Evolutionary conservation across 2,888 invertebrate species (phyloP), one percentile per base, ranked within the genome.

Genomic region (Cheilosia vulpina): DNA sequence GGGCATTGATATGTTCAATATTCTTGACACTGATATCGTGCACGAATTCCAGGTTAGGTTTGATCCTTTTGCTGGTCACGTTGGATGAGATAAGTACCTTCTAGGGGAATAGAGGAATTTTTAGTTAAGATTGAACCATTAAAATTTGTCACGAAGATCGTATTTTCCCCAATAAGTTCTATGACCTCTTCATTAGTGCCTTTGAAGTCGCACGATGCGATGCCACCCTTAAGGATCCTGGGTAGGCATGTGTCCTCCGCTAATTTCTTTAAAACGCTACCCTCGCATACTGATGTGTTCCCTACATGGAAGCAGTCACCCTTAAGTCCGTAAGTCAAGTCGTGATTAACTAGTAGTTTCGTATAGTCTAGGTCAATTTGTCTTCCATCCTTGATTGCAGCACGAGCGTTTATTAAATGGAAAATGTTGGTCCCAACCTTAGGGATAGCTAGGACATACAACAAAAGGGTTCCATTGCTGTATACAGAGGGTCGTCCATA

Each of bases 61-160:
- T 52, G 7, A 4, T 24, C 9, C 65, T 50, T 11, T 66, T 38
- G 50, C 21, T 66, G 38, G 65, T 66, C 41, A 66, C 65, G n/a
- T 31, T 31, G 27, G 27, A 31, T 31, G 50, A 24, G 55, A 11
- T 55, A 55, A 17, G 55, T 34, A 34, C 55, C 55, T 55, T 55
- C 34, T 34, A 34, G 34, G 34, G 55, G 34, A 34, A 55, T 55
- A 55, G 34, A 55, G 17, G 55, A 34, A 34, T 53, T 53, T 53
- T 53, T 53, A 53, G 1, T 63, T 47, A 63, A 34, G 34, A 63
- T 17, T 31, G 63, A 47, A 47, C 47, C 27, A 31, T 31, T 31
- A 1, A 31, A 31, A 31, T 31, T 31, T 31, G 27, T 31, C 27
- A 31, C 7, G 11, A 47, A 47, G 19, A 47, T 47, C 6, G 47